phyloP scores from a whole-genome alignment of 2,888 invertebrate species.

The Tiliacea citrago region DNA sequence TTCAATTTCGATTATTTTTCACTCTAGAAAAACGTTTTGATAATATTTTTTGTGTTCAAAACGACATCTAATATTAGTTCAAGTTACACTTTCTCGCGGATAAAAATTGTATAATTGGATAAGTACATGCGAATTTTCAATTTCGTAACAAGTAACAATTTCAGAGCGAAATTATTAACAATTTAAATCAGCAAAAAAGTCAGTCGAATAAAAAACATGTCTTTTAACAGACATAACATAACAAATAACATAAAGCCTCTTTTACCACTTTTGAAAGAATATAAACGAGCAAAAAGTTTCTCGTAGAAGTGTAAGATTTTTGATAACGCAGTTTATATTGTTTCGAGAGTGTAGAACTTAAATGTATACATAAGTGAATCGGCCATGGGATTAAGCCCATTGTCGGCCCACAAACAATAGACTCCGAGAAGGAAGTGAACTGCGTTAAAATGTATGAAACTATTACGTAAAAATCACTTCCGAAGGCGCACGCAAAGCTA shows the following conservation, averaged over 20 bases:
- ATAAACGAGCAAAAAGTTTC: slow-evolving; percentile 31
- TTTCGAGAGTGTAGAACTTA: slow-evolving; percentile 53
- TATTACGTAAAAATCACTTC: slow-evolving; percentile 69
- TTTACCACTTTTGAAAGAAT: slow-evolving; percentile 39
- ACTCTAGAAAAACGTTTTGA: slow-evolving; percentile 17
- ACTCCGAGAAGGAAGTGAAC: slow-evolving; percentile 60
- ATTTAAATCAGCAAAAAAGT: slow-evolving; percentile 46
- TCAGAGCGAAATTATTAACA: slow-evolving; percentile 13
- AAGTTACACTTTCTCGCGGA: slow-evolving; percentile 32
- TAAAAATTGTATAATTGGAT: slow-evolving; percentile 22
- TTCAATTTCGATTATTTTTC: slow-evolving; percentile 17
- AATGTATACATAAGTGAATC: slow-evolving; percentile 48
- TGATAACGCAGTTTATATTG: slow-evolving; percentile 36
- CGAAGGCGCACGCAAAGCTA: slow-evolving; percentile 81
- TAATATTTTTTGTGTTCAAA: slow-evolving; percentile 17
- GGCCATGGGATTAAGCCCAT: slow-evolving; percentile 63
- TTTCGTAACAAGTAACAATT: neutral
- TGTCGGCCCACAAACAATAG: slow-evolving; percentile 63
- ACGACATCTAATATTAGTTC: slow-evolving; percentile 41
- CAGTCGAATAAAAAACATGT: slow-evolving; percentile 43
- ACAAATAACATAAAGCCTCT: slow-evolving; percentile 55
- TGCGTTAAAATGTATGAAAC: slow-evolving; percentile 56
- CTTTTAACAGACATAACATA: slow-evolving; percentile 60
- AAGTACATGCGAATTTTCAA: neutral
- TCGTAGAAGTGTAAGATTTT: neutral